Evolutionary conservation across 2,113 vertebrate genomes (phyloP), one percentile per base, ranked within the genome.

Genomic region (Cervus canadensis): DNA sequence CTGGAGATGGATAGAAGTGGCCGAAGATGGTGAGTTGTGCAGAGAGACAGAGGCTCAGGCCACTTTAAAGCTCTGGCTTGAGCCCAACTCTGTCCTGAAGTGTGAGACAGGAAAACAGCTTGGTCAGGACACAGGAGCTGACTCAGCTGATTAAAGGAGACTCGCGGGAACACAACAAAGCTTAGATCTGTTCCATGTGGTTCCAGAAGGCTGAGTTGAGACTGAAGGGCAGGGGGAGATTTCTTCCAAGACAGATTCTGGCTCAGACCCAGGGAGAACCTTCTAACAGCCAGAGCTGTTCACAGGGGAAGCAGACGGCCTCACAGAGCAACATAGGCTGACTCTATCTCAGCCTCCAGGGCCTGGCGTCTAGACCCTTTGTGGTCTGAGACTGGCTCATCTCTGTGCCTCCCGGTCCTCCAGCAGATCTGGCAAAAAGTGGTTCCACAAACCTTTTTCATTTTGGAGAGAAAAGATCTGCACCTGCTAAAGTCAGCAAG

Each of bases 301-400:
- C 83, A 2, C 0, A 5, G 23, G 1, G 16, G 28, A 16, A 76
- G n/a, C 25, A 8, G 54, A 71, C 15, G 0, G 13, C 7, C 25
- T 8, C 25, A 13, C 19, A 16, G 16, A 48, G 15, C 0, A 74
- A 14, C 11, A 25, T 3, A 13, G 36, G 71, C 36, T 76, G 36
- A 4, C 36, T 43, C 36, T 0, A 7, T 43, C 23, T 43, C 21
- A 19, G 43, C 52, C 0, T 15, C 45, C 64, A 9, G 23, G 33
- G 17, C 36, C 78, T 15, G 2, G 33, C 3, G 7, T 7, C 2
- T 1, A 9, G 45, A 59, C 13, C 30, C 45, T 45, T 67, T 16
- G 1, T 17, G 19, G 5, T 25, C 26, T 0, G 1, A 79, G 48
- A 10, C 23, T 8, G 48, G 36, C 71, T 57, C 25, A 36, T 21